Evolutionary conservation across 2,888 invertebrate species (phyloP).

Genomic region (Ashinkailepas kermadecensis): DNA sequence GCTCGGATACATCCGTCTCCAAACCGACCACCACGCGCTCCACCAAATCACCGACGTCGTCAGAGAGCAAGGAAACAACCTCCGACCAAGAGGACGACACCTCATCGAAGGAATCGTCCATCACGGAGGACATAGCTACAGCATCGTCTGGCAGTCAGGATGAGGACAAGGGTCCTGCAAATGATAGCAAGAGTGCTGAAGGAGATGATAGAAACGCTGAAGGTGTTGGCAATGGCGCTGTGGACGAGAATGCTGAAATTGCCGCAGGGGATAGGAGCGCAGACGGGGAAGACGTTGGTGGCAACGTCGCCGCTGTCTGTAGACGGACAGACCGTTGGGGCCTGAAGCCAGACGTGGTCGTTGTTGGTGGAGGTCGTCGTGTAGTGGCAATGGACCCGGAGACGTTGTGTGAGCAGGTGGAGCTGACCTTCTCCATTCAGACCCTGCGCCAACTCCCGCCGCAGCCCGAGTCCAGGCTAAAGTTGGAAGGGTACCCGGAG

Average conservation of each 20-base stretch:
- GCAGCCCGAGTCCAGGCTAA: neutral
- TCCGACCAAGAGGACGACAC: neutral
- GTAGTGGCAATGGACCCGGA: neutral
- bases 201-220: neutral
- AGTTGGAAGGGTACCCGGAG: neutral
- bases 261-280: neutral
- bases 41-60: neutral
- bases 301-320: too few species aligned
- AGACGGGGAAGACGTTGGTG: neutral
- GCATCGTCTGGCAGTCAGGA: neutral
- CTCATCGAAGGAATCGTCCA: neutral
- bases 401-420: conserved; percentile 2
- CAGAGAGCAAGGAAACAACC: neutral
- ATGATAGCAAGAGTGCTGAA: neutral
- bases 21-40: neutral
- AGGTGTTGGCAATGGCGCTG: neutral
- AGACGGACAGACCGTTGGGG: too few species aligned
- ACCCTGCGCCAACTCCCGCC: neutral
- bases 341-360: neutral
- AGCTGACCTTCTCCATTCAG: neutral
- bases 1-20: neutral
- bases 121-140: neutral
- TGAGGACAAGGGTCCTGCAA: neutral
- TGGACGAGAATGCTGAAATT: too few species aligned
- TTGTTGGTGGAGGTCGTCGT: neutral